Base-by-base conservation (phyloP, 2,888 invertebrate species). In the Ophion slaviceki region DNA sequence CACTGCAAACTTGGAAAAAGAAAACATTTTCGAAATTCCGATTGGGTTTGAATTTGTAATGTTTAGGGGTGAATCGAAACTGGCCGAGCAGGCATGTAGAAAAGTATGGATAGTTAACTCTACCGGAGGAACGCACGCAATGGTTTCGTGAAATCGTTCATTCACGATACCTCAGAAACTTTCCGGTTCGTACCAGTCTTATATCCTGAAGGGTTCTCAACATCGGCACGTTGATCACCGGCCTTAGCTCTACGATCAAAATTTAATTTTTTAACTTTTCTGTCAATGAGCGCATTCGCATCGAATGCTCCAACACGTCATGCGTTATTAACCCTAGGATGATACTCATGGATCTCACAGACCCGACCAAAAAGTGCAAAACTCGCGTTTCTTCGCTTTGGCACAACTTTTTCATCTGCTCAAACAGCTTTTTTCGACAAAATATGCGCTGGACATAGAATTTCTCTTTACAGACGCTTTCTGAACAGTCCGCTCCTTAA, bases 191-290 rank as follows among this genome's bases (percentile, higher is more conserved):
- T 75, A 71, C 72, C 84, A 66, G 64, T 53, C 53, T 64, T 82
- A 79, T 84, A 86, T 86, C 81, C 10, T 40, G 24, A 14, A 84
- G 83, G 77, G 86, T 79, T 81, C 57, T 84, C 78, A 76, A 32
- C 59, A 36, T 74, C 53, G 17, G 5, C 53, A 53, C 17, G 3
- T 17, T 14, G 17, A 14, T 4, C 1, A 17, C 53, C 17, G 53
- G 11, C 14, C 17, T 53, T 17, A 5, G 53, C 14, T 53, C 53
- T 0, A 5, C 17, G 14, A 53, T 53, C 53, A 11, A 53, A 14
- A 1, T 14, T 53, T 17, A 53, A 17, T 14, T 14, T 14, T 53
- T 53, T 0, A 3, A 4, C 53, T 53, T 40, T 3, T 5, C 40
- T 40, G 36, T 36, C 5, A 40, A 40, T 7, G 40, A 40, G 40